phyloP scores from a whole-genome alignment of 2,888 invertebrate genomes.

The Megalurothrips usitatus region DNA sequence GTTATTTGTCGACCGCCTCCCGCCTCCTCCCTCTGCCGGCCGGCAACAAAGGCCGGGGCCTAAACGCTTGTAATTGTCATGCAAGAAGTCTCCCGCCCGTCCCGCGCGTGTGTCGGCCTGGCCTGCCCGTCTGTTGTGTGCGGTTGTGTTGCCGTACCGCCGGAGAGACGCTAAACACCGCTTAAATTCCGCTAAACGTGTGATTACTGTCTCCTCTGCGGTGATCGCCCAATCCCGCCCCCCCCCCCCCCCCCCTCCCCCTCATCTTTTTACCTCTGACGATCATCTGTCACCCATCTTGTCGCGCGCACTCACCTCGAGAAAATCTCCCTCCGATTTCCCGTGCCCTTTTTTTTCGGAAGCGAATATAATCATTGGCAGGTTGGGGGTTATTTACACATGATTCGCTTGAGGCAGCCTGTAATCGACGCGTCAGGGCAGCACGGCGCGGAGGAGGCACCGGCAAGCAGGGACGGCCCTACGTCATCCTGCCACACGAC shows the following conservation, averaged over 20 bases:
- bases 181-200: conserved; percentile 9
- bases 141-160: neutral
- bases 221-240: neutral
- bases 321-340: too few species aligned
- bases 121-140: too few species aligned
- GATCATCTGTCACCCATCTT: too few species aligned
- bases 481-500: too few species aligned
- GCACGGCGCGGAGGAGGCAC: neutral
- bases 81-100: neutral
- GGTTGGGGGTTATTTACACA: neutral
- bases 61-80: conserved; percentile 12
- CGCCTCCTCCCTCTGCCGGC: too few species aligned
- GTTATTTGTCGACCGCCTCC: neutral
- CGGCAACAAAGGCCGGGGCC: neutral
- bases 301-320: too few species aligned
- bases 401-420: neutral
- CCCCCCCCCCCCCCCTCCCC: neutral
- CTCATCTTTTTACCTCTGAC: too few species aligned
- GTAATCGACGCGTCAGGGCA: conserved; percentile 1
- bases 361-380: neutral
- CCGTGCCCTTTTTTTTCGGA: neutral
- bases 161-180: conserved; percentile 12
- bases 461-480: neutral
- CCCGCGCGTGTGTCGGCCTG: neutral
- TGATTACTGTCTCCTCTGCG: conserved; percentile 16